These are phyloP conservation scores for Decapterus maruadsi DNA, from an alignment of 2,797 vertebrate species.

Conservation along the genomic window DNA sequence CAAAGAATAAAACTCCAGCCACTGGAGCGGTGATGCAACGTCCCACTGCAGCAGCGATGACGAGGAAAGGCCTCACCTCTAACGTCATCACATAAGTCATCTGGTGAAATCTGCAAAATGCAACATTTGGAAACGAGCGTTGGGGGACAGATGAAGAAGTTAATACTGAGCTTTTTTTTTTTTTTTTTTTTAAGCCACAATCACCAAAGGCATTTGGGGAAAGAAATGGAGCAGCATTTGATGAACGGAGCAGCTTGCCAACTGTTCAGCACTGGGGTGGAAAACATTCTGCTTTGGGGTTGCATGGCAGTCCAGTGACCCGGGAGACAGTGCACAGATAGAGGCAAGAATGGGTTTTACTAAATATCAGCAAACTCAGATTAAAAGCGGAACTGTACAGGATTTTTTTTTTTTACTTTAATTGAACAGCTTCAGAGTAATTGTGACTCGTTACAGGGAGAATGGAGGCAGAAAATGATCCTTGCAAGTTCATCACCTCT, in stretches of 20 bases:
- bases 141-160: neutral
- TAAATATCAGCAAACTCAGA: neutral
- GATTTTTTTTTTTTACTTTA: no score
- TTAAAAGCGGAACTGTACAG: no score
- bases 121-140: neutral
- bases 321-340: neutral
- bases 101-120: neutral
- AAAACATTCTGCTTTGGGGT: neutral
- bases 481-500: no score
- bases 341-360: neutral
- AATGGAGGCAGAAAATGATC: no score
- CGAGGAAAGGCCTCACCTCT: neutral
- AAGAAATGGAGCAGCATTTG: neutral
- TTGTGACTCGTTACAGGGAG: no score
- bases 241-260: neutral
- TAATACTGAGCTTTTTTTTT: neutral
- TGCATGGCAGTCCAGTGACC: neutral
- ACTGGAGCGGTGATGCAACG: neutral
- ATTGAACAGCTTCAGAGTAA: no score
- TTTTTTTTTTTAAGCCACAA: no score
- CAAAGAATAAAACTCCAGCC: neutral
- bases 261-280: neutral
- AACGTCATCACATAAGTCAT: neutral
- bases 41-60: neutral
- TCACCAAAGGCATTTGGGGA: neutral